These are phyloP conservation scores for Fragum sueziense DNA, from an alignment of 2,888 invertebrate genomes.

Conservation along the genomic window DNA sequence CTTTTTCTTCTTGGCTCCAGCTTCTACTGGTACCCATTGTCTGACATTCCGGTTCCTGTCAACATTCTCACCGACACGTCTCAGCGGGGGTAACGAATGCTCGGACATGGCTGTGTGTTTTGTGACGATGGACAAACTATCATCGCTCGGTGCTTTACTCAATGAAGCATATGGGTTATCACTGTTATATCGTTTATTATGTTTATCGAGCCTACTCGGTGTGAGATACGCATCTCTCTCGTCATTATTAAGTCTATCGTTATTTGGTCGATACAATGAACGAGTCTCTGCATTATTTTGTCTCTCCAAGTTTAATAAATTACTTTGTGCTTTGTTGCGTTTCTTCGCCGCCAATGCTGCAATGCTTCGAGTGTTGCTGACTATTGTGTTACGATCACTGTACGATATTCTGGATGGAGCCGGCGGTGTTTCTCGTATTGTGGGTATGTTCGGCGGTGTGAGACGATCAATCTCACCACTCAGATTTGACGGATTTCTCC, in stretches of 20 bases:
- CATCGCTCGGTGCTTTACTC: conserved; percentile 67
- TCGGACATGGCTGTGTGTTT: conserved; percentile 63
- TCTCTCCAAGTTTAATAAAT: conserved; percentile 62
- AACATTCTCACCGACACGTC: conserved; percentile 40
- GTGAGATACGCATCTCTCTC: conserved; percentile 69
- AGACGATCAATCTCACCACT: conserved; percentile 56
- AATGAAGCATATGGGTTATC: conserved; percentile 52
- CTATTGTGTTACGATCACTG: conserved; percentile 71
- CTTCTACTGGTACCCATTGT: conserved; percentile 60
- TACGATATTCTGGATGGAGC: conserved; percentile 64
- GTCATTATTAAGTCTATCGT: conserved; percentile 41
- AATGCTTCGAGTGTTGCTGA: conserved; percentile 78
- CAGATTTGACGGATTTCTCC: conserved; percentile 63
- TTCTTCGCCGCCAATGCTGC: conserved; percentile 79
- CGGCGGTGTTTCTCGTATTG: conserved; percentile 32
- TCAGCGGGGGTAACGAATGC: conserved; percentile 51
- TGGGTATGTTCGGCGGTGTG: conserved; percentile 24
- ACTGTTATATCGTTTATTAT: conserved; percentile 68
- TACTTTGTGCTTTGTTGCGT: conserved; percentile 69
- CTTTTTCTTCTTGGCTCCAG: conserved; percentile 42
- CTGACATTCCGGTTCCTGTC: conserved; percentile 47
- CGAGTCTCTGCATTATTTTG: conserved; percentile 48
- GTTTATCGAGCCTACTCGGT: conserved; percentile 77
- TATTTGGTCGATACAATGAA: conserved; percentile 65
- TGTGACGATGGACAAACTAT: conserved; percentile 67